phyloP scores from a whole-genome alignment of 2,113 vertebrate species.

The Perca schrenkii region DNA sequence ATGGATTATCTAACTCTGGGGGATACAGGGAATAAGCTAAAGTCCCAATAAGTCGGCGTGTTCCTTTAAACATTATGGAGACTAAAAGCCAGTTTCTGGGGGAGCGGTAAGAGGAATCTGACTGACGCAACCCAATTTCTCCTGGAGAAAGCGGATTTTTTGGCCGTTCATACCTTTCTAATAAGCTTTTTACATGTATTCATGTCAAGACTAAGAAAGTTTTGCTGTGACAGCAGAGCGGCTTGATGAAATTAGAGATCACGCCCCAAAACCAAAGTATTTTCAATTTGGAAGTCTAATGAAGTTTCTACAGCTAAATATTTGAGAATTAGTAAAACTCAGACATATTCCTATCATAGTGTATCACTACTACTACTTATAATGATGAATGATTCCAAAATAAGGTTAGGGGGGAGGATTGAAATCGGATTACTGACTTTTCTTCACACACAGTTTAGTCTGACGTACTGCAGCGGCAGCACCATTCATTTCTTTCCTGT shows the following conservation, averaged over 20 bases:
- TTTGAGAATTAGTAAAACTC: not conserved
- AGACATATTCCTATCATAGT: too few relatives aligned
- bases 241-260: not conserved
- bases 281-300: not conserved
- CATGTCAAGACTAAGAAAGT: not conserved
- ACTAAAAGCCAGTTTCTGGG: not conserved
- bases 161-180: not conserved
- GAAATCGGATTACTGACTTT: not conserved
- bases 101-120: not conserved
- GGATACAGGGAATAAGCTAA: too few relatives aligned
- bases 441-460: not conserved
- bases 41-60: too few relatives aligned
- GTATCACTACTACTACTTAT: not conserved
- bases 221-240: not conserved
- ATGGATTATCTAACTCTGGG: too few relatives aligned
- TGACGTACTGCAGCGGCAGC: too few relatives aligned
- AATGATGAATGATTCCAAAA: not conserved
- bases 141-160: not conserved
- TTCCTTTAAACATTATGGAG: not conserved
- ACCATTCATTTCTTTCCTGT: too few relatives aligned
- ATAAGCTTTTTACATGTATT: not conserved
- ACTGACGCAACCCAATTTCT: not conserved
- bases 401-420: not conserved
- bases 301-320: not conserved
- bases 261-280: not conserved